phyloP scores from a whole-genome alignment of 1,140 invertebrate species.

The Hormaphis cornu region DNA sequence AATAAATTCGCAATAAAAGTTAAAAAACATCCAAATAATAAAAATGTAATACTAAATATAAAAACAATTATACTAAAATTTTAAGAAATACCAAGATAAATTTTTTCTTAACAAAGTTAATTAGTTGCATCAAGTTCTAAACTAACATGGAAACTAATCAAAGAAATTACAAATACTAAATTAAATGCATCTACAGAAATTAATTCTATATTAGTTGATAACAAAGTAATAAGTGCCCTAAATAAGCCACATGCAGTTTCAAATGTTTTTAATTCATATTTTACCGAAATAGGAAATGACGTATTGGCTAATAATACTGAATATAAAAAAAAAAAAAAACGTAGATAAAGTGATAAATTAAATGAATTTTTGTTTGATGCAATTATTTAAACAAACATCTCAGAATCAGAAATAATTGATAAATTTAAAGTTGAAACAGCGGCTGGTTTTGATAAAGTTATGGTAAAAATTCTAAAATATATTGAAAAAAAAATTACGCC shows the following conservation, averaged over 20 bases:
- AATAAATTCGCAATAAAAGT: background rate
- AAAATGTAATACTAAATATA: background rate
- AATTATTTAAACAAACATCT: too few relatives aligned
- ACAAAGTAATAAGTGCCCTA: too few relatives aligned
- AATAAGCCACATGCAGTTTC: too few relatives aligned
- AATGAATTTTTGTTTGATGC: too few relatives aligned
- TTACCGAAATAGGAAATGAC: too few relatives aligned
- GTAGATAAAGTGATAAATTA: too few relatives aligned
- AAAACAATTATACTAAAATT: background rate
- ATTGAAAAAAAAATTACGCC: background rate
- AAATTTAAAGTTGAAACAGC: background rate
- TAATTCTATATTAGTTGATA: too few relatives aligned
- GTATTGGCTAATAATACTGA: too few relatives aligned
- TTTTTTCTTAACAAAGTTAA: background rate
- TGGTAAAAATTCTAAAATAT: background rate
- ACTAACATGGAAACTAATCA: background rate
- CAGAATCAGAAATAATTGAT: background rate
- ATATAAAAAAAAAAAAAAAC: too few relatives aligned
- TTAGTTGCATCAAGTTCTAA: background rate
- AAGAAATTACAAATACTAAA: background rate
- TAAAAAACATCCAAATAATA: background rate
- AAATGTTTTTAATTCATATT: too few relatives aligned
- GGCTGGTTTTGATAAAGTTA: background rate
- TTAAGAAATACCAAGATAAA: background rate
- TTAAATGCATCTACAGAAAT: too few relatives aligned